phyloP scores from a whole-genome alignment of 2,888 invertebrate genomes.

The Iphiclides podalirius region DNA sequence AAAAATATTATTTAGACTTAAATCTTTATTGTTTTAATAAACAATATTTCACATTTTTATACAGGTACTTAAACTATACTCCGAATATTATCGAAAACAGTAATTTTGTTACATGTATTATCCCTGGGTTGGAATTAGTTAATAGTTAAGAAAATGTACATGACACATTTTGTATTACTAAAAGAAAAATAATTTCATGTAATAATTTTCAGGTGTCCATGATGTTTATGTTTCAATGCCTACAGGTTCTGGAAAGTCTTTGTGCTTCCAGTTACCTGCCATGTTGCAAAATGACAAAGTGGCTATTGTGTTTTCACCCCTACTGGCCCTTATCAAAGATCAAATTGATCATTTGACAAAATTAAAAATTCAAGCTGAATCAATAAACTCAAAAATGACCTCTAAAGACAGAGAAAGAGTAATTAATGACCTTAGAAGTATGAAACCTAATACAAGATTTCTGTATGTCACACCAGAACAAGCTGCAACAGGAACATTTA shows the following conservation, averaged over 20 bases:
- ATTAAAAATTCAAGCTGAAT: conserved; percentile 89
- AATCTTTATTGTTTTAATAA: conserved; percentile 2
- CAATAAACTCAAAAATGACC: conserved; percentile 95
- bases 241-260: conserved; percentile 98
- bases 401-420: conserved; percentile 88
- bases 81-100: too few species aligned
- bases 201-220: conserved; percentile 82
- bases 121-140: too few species aligned
- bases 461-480: conserved; percentile 98
- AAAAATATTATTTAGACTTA: background rate
- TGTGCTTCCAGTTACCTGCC: conserved; percentile 98
- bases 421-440: conserved; percentile 86
- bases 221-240: conserved; percentile 99
- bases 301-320: conserved; percentile 96
- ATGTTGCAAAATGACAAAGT: conserved; percentile 88
- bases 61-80: too few species aligned
- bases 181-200: background rate
- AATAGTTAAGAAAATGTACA: too few species aligned
- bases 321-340: conserved; percentile 98
- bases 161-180: too few species aligned
- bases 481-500: conserved; percentile 89
- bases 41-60: too few species aligned
- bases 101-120: too few species aligned
- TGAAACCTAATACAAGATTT: conserved; percentile 88
- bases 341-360: conserved; percentile 93